Conservation (phyloP, 2,888 invertebrate genomes). For the Clunio marinus region DNA sequence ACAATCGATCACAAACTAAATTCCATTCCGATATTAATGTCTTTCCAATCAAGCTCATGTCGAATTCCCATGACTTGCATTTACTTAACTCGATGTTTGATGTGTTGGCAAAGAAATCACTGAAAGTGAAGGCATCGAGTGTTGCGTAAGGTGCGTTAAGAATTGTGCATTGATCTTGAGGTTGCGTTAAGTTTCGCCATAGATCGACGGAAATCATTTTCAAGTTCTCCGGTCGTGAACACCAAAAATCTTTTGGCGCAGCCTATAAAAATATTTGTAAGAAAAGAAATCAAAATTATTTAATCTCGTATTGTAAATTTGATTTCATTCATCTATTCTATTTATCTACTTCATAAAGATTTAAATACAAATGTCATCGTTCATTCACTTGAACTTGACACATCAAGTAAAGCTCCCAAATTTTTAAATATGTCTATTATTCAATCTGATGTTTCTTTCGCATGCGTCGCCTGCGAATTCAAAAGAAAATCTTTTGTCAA, state of each 20-base stretch:
- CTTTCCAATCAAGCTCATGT: conserved; percentile 49
- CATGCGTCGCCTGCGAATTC: no score
- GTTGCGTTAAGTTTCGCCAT: conserved; percentile 57
- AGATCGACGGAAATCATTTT: conserved; percentile 47
- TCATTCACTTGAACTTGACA: no score
- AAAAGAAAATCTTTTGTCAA: no score
- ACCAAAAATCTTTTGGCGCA: conserved; percentile 56
- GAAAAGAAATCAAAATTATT: background rate
- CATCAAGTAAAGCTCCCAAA: no score
- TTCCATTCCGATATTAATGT: conserved; percentile 59
- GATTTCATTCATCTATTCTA: no score
- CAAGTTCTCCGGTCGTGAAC: conserved; percentile 53
- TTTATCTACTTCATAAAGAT: no score
- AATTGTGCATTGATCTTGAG: conserved; percentile 52
- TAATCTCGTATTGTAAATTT: no score
- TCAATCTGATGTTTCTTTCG: no score
- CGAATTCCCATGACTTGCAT: conserved; percentile 52
- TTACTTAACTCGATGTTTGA: conserved; percentile 40
- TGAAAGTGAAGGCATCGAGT: conserved; percentile 42
- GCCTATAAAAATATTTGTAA: conserved; percentile 51
- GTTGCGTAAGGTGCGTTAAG: conserved; percentile 45
- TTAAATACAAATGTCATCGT: no score
- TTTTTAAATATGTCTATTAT: no score
- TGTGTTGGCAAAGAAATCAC: conserved; percentile 40
- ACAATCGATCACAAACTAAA: conserved; percentile 57